Evolutionary conservation across 1,140 invertebrate genomes (phyloP), one percentile per base, ranked within the genome.

Genomic region (Drosophila seguyi): DNA sequence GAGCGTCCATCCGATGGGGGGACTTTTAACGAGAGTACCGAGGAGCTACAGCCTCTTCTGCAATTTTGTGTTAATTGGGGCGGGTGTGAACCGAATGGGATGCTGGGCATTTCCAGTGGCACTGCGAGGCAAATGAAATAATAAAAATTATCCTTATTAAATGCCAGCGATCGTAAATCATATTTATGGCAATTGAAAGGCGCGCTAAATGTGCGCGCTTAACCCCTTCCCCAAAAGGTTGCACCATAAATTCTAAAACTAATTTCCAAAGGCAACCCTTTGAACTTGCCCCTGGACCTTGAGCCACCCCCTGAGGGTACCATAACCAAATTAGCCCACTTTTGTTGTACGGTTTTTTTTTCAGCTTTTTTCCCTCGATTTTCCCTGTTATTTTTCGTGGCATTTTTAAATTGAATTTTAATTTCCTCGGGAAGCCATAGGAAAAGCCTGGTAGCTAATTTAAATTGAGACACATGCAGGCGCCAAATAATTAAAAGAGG

Each of bases 321-420:
- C 36, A 67, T 60, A 79, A 67, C 67, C 65, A 42, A 88, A 90
- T 90, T 88, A 90, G 85, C 53, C 68, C 59, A 81, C 80, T 90
- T 88, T 88, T 88, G 84, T 88, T 86, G 45, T 66, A 71, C 14
- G 47, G 65, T 76, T 80, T 68, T 76, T 60, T 65, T 18, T 16
- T 31, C 5, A 18, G 25, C 39, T 25, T 55, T 74, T 62, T 75
- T 71, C 55, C 7, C 29, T n/a, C 14, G 16, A n/a, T 56, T 76
- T 73, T 78, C 85, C 50, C 66, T 58, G 48, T 22, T 72, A 76
- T 74, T 88, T 86, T 88, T 83, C 67, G 76, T 90, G 85, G 81
- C 81, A 81, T 85, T 90, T 88, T 90, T 85, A 90, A 90, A 90
- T 90, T 90, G 85, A 90, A 90, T 85, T 90, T 90, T 90, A 90